A percentile compares a stretch with the other conserved stretches of the same genome.
Conservation (phyloP, 2,113 vertebrate species). For the Colaptes auratus region DNA sequence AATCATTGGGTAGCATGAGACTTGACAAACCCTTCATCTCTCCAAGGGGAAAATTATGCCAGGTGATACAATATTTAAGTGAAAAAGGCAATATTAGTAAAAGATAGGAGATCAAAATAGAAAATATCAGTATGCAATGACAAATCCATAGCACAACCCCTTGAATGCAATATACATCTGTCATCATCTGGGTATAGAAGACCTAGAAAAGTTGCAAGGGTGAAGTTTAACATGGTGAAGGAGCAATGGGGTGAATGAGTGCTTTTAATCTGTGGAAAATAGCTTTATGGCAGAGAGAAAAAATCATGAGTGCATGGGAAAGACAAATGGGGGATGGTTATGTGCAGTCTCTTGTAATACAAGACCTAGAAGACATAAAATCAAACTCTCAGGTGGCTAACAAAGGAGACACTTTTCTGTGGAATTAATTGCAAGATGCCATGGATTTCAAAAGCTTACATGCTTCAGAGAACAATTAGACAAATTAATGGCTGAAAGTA, state of each 20-base stretch:
- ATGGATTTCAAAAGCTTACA: not conserved
- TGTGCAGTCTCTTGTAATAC: not conserved
- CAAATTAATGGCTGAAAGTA: not conserved
- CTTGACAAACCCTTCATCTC: not conserved
- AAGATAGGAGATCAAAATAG: not conserved
- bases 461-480: conserved; percentile 13
- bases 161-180: not conserved
- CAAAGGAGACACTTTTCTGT: not conserved
- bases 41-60: not conserved
- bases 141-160: not conserved
- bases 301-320: not conserved
- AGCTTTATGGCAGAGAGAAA: not conserved
- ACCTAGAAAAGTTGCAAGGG: not conserved
- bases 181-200: not conserved
- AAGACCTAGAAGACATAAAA: not conserved
- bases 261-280: not conserved
- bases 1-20: not conserved
- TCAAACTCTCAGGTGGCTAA: not conserved
- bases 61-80: not conserved
- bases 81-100: not conserved
- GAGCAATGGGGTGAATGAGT: not conserved
- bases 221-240: not conserved
- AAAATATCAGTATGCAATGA: not conserved
- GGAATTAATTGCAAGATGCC: not conserved
- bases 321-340: not conserved